These are phyloP conservation scores for Leptinotarsa juncta DNA, from an alignment of 2,888 invertebrate genomes.

Conservation along the genomic window DNA sequence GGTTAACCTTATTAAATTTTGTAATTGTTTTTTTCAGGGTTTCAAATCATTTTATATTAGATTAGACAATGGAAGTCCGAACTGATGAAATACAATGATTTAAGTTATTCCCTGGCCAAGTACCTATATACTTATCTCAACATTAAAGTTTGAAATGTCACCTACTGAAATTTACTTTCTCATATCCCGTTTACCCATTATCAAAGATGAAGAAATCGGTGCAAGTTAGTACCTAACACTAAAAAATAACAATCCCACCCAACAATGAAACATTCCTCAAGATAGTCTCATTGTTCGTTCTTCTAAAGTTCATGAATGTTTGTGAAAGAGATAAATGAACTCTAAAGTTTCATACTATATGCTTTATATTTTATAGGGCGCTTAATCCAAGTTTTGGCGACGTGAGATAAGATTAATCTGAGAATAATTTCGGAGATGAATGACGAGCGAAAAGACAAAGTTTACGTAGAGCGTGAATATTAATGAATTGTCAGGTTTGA, in stretches of 20 bases:
- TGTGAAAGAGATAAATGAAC: conserved; percentile 20
- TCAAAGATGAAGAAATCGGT: too few relatives aligned
- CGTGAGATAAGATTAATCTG: conserved; percentile 30
- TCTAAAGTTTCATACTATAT: conserved; percentile 12
- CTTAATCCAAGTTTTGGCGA: conserved; percentile 27
- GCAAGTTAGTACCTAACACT: neutral
- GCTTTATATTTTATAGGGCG: conserved; percentile 22
- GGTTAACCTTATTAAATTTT: too few relatives aligned
- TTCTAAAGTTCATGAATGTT: conserved; percentile 12
- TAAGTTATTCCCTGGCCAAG: too few relatives aligned
- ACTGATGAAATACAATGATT: too few relatives aligned
- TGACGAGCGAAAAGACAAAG: conserved; percentile 19
- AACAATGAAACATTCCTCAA: neutral
- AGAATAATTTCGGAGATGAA: conserved; percentile 26
- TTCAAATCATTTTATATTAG: too few relatives aligned
- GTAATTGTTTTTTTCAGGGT: too few relatives aligned
- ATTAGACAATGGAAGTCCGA: too few relatives aligned
- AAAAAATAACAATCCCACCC: neutral
- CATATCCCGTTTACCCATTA: too few relatives aligned
- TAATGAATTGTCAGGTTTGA: conserved; percentile 9
- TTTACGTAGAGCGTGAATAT: conserved; percentile 13
- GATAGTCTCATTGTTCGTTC: conserved; percentile 2
- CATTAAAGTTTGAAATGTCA: too few relatives aligned
- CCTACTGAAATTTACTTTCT: too few relatives aligned
- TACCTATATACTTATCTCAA: too few relatives aligned